Evolutionary conservation across 2,113 vertebrate genomes (phyloP).

Genomic region (Hyla sarda): DNA sequence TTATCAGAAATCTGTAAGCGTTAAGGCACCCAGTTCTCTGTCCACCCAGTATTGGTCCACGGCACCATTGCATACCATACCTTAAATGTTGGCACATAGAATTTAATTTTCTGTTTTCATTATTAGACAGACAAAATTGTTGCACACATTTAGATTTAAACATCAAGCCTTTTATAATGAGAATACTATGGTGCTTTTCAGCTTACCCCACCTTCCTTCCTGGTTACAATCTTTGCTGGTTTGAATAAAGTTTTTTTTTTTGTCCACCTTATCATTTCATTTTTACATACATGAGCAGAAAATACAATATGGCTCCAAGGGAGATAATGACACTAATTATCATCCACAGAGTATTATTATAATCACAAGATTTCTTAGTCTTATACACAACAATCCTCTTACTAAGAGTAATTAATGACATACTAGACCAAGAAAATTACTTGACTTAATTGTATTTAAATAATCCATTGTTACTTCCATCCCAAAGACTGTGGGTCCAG

Average conservation of each 20-base stretch:
- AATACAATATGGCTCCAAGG: not conserved
- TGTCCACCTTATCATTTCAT: not conserved
- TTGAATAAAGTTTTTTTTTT: not conserved
- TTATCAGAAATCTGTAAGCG: too few relatives aligned
- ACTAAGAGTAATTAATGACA: conserved; percentile 6
- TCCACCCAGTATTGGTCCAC: too few relatives aligned
- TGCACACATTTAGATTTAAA: not conserved
- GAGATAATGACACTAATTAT: conserved; percentile 9
- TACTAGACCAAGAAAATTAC: conserved; percentile 8
- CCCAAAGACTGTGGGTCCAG: not conserved
- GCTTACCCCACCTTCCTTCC: not conserved
- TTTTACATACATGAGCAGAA: not conserved
- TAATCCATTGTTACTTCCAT: conserved; percentile 18
- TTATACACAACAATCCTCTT: conserved; percentile 3
- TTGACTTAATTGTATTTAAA: conserved; percentile 23
- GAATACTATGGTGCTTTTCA: not conserved
- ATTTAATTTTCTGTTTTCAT: not conserved
- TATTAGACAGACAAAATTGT: not conserved
- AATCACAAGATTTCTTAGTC: not conserved
- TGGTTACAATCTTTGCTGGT: not conserved
- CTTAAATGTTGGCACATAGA: not conserved
- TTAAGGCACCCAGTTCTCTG: too few relatives aligned
- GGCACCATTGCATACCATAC: too few relatives aligned
- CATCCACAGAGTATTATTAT: conserved; percentile 12
- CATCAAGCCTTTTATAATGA: not conserved